A percentile compares a stretch with the other conserved stretches of the same genome.
Evolutionary conservation across 2,888 invertebrate genomes (phyloP).

Genomic region (Cylindroiulus punctatus): DNA sequence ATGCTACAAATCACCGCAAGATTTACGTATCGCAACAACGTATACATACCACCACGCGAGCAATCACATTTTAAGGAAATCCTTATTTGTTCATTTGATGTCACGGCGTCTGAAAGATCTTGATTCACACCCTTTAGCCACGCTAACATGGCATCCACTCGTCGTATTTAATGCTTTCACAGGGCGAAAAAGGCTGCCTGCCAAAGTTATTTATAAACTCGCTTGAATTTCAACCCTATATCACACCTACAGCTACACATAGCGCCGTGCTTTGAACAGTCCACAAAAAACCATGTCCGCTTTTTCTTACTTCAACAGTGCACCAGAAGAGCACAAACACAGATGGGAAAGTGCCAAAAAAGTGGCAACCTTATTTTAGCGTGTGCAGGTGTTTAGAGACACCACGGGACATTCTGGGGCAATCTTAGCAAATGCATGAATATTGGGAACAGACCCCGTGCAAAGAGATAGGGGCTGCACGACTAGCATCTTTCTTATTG

Average conservation of each 20-base stretch:
- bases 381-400: neutral
- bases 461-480: neutral
- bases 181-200: constrained; percentile 7
- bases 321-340: neutral
- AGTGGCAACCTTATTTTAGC: neutral
- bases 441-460: neutral
- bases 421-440: neutral
- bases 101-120: constrained; percentile 41
- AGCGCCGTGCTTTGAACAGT: constrained; percentile 16
- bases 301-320: neutral
- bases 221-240: neutral
- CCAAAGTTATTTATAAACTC: constrained; percentile 31
- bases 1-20: constrained; percentile 12
- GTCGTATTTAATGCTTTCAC: constrained; percentile 4
- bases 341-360: constrained; percentile 10
- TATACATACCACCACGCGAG: constrained; percentile 28
- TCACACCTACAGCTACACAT: neutral
- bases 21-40: neutral
- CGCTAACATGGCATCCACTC: constrained; percentile 26
- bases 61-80: constrained; percentile 44
- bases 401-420: neutral
- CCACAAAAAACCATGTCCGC: neutral
- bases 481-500: neutral
- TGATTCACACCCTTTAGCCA: constrained; percentile 48
- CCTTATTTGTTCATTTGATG: constrained; percentile 50